Percentiles rank a stretch among this genome's conserved stretches.
These are phyloP conservation scores for Platynereis dumerilii DNA, from an alignment of 2,888 invertebrate species.

Conservation along the genomic window DNA sequence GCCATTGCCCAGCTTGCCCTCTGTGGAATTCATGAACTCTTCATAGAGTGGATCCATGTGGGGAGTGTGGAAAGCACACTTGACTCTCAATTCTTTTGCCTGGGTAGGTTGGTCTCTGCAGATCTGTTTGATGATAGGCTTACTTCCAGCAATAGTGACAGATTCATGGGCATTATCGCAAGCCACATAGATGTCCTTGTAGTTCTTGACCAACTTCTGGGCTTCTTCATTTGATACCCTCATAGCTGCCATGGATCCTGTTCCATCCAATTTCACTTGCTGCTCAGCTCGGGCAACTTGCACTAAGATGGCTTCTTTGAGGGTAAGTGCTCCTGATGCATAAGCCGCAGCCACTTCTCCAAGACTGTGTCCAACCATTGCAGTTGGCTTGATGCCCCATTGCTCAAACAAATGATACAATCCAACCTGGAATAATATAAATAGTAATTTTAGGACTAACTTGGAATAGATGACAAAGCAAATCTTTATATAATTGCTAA, in stretches of 20 bases:
- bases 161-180: constrained; percentile 29
- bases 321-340: constrained; percentile 22
- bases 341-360: constrained; percentile 29
- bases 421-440: constrained; percentile 13
- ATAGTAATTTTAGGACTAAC: too few relatives aligned
- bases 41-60: constrained; percentile 23
- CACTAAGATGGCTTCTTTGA: constrained; percentile 25
- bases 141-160: constrained; percentile 29
- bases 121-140: constrained; percentile 20
- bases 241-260: constrained; percentile 32
- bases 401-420: constrained; percentile 7
- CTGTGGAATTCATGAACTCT: constrained; percentile 22
- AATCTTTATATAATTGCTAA: too few relatives aligned
- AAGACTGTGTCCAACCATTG: constrained; percentile 27
- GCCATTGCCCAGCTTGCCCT: constrained; percentile 15
- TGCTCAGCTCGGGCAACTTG: constrained; percentile 18
- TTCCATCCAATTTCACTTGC: constrained; percentile 26
- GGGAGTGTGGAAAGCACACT: constrained; percentile 30
- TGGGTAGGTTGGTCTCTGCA: constrained; percentile 18
- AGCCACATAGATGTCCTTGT: constrained; percentile 28
- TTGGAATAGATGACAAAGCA: too few relatives aligned
- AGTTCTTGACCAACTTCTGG: constrained; percentile 11
- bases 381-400: constrained; percentile 26
- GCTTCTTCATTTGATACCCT: constrained; percentile 24
- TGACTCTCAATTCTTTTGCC: constrained; percentile 28